Base-by-base conservation (phyloP, 2,797 vertebrate genomes). In the Brotula barbata region DNA sequence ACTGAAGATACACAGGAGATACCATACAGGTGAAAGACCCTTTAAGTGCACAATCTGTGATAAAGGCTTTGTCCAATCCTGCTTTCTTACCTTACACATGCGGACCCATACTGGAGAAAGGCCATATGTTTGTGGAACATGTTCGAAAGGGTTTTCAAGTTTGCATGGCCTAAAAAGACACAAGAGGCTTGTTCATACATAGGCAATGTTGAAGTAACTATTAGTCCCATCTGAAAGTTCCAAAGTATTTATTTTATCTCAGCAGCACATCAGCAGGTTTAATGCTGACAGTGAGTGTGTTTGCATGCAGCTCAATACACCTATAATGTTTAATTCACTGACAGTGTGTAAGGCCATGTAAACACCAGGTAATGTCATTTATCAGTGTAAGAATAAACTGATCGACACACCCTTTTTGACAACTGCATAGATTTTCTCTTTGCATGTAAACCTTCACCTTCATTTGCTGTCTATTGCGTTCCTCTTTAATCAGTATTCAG, bases 71-170 rank as follows among this genome's bases (percentile, higher is more conserved):
- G 89, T 90, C 17, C 89, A 90, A 68, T 89, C 87, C 2, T 88
- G 87, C 57, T 89, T 90, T 56, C 86, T 90, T 0, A 90, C 89
- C 15, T 64, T 90, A 36, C 89, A 90, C 70, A 90, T 90, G 89
- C 75, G 89, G 22, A 89, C 87, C 21, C 89, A 90, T 3, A 90
- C 89, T 0, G 89, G 89, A 22, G 89, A 90, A 59, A 77, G 87
- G 33, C 89, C 89, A 0, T 90, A 90, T 19, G 78, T 87, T 5
- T 90, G 89, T 11, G 0, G 75, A 1, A 44, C 78, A 8, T 90
- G 89, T 58, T 83, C 1, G 49, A 90, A 88, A 31, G 89, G 79
- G 39, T 90, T 90, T 52, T 85, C 89, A n/a, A 89, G 87, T 67
- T 51, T 90, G 69, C 89, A 90, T 7, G 89, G 89, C 36, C 64